Evolutionary conservation across 2,888 invertebrate genomes (phyloP).

Genomic region (Rhamphomyia laevipes): DNA sequence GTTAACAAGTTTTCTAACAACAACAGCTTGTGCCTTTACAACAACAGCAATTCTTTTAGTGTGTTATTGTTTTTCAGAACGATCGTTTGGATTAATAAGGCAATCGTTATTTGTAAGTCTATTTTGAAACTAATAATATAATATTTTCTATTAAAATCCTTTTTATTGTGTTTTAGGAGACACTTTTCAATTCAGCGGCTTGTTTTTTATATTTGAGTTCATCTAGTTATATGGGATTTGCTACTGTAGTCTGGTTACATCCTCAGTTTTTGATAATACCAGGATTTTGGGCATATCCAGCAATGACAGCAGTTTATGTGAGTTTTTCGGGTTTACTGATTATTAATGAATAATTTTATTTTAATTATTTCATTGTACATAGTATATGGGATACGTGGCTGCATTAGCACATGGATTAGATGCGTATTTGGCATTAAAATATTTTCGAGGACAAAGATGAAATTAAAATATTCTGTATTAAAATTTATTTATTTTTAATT

Average conservation of each 20-base stretch:
- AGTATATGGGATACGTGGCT: conserved; percentile 69
- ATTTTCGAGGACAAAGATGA: conserved; percentile 50
- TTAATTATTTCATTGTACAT: too few relatives aligned
- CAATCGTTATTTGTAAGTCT: conserved; percentile 75
- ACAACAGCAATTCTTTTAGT: conserved; percentile 61
- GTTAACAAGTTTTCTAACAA: conserved; percentile 68
- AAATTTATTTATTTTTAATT: too few relatives aligned
- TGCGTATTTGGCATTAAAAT: conserved; percentile 61
- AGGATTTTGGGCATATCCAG: conserved; percentile 77
- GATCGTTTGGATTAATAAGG: conserved; percentile 60
- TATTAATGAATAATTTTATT: background rate
- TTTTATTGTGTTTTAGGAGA: conserved; percentile 49
- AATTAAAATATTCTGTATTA: background rate
- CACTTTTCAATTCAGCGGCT: conserved; percentile 64
- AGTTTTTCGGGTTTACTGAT: conserved; percentile 36
- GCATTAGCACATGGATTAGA: conserved; percentile 68
- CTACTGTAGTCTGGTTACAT: conserved; percentile 64
- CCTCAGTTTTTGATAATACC: conserved; percentile 58
- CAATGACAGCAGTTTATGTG: conserved; percentile 79
- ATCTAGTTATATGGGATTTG: conserved; percentile 67
- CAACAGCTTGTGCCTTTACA: conserved; percentile 67
- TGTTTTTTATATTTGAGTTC: conserved; percentile 68
- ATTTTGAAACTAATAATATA: background rate
- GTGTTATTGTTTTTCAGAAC: conserved; percentile 68
- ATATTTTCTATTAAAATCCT: background rate